phyloP scores from a whole-genome alignment of 2,797 vertebrate species.

The Halcyon leucocephala region DNA sequence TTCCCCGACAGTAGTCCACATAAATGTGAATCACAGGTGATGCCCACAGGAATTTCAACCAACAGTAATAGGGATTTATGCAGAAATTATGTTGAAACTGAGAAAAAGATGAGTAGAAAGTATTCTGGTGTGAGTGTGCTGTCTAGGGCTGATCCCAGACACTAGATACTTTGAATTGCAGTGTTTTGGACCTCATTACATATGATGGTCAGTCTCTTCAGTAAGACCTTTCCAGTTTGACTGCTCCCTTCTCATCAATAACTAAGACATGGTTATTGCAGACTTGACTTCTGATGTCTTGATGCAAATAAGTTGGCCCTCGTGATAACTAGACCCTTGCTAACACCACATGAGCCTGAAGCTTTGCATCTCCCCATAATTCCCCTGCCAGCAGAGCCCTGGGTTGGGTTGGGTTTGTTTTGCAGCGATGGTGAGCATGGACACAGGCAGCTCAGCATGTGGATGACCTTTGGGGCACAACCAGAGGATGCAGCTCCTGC shows the following conservation, averaged over 20 bases:
- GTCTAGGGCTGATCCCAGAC: background rate
- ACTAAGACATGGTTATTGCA: background rate
- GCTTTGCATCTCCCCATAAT: rapidly evolving
- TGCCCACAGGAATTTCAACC: background rate
- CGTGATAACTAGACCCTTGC: background rate
- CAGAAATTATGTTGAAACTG: background rate
- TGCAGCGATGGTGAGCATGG: no score
- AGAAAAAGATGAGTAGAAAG: background rate
- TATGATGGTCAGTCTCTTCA: background rate
- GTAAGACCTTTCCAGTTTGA: background rate
- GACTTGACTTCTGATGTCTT: background rate
- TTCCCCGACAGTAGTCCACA: background rate
- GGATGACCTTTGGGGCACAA: background rate
- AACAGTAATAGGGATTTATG: background rate
- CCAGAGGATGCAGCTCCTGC: background rate
- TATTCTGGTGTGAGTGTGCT: background rate
- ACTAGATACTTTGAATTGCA: background rate
- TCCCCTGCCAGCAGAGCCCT: background rate
- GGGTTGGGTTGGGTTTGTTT: background rate
- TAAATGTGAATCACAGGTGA: background rate
- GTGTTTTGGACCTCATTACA: rapidly evolving
- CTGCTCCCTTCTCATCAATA: background rate
- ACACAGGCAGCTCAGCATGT: background rate
- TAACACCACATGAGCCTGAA: background rate
- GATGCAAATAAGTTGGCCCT: background rate